A percentile compares a stretch with the other conserved stretches of the same genome.
These are phyloP conservation scores for Yponomeuta sedellus DNA, from an alignment of 2,888 invertebrate genomes.

Conservation along the genomic window DNA sequence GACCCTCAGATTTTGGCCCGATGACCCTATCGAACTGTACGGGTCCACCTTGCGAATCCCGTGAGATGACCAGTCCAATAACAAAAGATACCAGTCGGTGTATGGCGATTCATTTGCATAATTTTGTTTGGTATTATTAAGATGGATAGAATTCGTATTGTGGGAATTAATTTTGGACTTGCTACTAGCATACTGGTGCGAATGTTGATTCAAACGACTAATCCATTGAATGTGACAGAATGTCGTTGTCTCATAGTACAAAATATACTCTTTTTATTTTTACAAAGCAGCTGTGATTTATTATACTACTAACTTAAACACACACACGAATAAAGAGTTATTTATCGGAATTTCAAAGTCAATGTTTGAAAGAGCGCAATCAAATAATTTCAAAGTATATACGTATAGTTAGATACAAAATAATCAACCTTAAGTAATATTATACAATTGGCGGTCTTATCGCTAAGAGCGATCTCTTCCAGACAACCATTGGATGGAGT, in stretches of 20 bases:
- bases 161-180: slow-evolving; percentile 1
- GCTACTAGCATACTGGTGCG: not conserved
- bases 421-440: no score
- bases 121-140: slow-evolving; percentile 8
- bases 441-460: no score
- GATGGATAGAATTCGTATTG: not conserved
- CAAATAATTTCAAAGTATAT: no score
- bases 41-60: slow-evolving; percentile 51
- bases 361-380: no score
- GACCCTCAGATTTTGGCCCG: slow-evolving; percentile 40
- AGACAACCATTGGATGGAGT: no score
- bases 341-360: no score
- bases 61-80: slow-evolving; percentile 53
- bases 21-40: slow-evolving; percentile 8
- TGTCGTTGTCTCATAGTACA: not conserved
- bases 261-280: not conserved
- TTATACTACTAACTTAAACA: not conserved
- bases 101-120: slow-evolving; percentile 53
- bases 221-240: not conserved
- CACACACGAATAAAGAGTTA: no score
- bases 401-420: no score
- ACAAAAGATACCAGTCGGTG: slow-evolving; percentile 38
- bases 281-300: not conserved
- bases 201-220: not conserved
- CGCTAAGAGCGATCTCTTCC: no score